Percentiles rank a stretch among this genome's conserved stretches.
These are phyloP conservation scores for Dryobates pubescens DNA, from an alignment of 2,797 vertebrate species.

Conservation along the genomic window DNA sequence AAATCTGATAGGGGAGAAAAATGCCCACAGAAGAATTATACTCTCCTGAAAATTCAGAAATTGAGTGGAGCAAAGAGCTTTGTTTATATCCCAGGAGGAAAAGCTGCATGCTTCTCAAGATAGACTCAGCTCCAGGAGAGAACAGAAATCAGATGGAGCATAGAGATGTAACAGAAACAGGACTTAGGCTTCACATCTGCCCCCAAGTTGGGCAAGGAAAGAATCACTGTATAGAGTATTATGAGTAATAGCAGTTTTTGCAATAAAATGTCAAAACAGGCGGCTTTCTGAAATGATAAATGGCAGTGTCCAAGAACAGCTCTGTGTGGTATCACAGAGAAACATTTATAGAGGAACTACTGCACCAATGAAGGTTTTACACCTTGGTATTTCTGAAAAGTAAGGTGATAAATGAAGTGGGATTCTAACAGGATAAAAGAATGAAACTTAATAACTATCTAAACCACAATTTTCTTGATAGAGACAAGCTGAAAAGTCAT, in stretches of 20 bases:
- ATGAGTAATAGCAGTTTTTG: background rate
- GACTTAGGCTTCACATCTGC: background rate
- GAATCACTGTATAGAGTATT: background rate
- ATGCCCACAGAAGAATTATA: background rate
- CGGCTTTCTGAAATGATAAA: background rate
- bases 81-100: background rate
- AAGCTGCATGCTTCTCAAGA: background rate
- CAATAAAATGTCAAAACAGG: background rate
- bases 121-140: background rate
- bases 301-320: background rate
- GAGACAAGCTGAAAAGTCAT: background rate
- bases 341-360: background rate
- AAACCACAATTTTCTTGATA: fast-evolving
- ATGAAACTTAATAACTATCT: background rate
- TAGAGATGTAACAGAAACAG: background rate
- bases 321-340: background rate
- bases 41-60: background rate
- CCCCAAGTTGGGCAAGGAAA: background rate
- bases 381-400: background rate
- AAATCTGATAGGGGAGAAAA: background rate
- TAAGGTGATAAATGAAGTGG: fast-evolving
- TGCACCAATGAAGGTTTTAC: background rate
- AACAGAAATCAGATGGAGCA: background rate
- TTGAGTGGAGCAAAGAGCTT: background rate
- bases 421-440: background rate